These are phyloP conservation scores for Acronicta psi DNA, from an alignment of 2,888 invertebrate species.

Conservation along the genomic window DNA sequence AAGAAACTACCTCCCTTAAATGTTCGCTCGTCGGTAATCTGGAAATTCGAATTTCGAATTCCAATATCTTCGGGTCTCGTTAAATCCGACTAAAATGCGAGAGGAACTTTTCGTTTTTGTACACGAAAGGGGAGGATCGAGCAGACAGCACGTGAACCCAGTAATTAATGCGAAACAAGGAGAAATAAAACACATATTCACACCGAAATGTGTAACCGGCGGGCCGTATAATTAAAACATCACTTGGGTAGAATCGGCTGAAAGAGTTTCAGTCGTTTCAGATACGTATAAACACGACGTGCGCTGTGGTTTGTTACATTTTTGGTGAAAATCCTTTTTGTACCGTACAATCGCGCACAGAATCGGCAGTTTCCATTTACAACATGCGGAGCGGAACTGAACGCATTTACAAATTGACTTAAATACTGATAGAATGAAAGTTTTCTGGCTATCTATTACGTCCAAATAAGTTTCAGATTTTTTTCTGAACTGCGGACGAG, in stretches of 20 bases:
- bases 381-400: slow-evolving; percentile 18
- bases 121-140: slow-evolving; percentile 70
- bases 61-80: slow-evolving; percentile 65
- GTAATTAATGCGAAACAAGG: slow-evolving; percentile 81
- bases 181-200: slow-evolving; percentile 76
- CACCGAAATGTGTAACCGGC: slow-evolving; percentile 68
- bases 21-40: slow-evolving; percentile 28
- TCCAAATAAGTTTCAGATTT: not conserved
- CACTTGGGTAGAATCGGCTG: slow-evolving; percentile 64
- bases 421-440: slow-evolving; percentile 27
- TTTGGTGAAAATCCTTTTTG: slow-evolving; percentile 42
- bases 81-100: slow-evolving; percentile 62
- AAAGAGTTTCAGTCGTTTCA: slow-evolving; percentile 59
- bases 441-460: not conserved
- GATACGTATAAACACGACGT: slow-evolving; percentile 51
- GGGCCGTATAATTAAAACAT: slow-evolving; percentile 78
- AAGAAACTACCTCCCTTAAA: slow-evolving; percentile 40
- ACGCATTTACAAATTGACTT: slow-evolving; percentile 27
- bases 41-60: slow-evolving; percentile 51
- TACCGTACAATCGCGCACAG: slow-evolving; percentile 31
- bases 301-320: slow-evolving; percentile 43
- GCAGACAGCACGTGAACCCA: slow-evolving; percentile 60
- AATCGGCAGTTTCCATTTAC: slow-evolving; percentile 40
- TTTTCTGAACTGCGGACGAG: too few species aligned
- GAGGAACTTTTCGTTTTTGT: slow-evolving; percentile 69